phyloP scores from a whole-genome alignment of 2,113 vertebrate species.

The Struthio camelus region DNA sequence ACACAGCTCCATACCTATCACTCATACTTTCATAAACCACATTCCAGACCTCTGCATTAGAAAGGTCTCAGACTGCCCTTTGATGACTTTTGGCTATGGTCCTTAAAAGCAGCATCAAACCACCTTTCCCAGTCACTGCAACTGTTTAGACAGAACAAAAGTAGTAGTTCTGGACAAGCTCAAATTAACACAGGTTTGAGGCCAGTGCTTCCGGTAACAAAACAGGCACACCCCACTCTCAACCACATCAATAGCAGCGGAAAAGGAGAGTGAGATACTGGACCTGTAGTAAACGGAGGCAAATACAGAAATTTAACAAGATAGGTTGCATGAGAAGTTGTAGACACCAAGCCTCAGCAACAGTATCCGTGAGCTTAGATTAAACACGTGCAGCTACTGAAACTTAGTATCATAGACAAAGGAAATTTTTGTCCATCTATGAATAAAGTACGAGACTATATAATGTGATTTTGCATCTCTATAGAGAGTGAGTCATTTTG shows the following conservation, averaged over 20 bases:
- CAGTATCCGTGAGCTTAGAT: not conserved
- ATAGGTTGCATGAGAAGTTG: not conserved
- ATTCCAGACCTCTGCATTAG: not conserved
- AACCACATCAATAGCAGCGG: not conserved
- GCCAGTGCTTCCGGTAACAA: not conserved
- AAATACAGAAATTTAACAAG: not conserved
- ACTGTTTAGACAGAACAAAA: not conserved
- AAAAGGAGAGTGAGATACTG: not conserved
- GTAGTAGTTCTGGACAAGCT: not conserved
- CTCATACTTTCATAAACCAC: not conserved
- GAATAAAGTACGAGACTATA: conserved; percentile 60
- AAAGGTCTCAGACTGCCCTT: not conserved
- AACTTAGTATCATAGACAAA: conserved; percentile 55
- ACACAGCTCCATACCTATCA: not conserved
- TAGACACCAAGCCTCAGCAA: not conserved
- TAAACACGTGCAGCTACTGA: not conserved
- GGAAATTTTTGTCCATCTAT: conserved; percentile 54
- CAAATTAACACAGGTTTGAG: not conserved
- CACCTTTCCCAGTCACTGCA: not conserved
- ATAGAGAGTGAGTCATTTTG: conserved; percentile 58
- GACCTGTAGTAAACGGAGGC: not conserved
- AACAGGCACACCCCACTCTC: not conserved
- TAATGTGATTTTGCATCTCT: conserved; percentile 58
- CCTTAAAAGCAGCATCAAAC: not conserved
- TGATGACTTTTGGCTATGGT: not conserved